Base-by-base conservation (phyloP, 2,113 vertebrate genomes). In the Pycnonotus jocosus region DNA sequence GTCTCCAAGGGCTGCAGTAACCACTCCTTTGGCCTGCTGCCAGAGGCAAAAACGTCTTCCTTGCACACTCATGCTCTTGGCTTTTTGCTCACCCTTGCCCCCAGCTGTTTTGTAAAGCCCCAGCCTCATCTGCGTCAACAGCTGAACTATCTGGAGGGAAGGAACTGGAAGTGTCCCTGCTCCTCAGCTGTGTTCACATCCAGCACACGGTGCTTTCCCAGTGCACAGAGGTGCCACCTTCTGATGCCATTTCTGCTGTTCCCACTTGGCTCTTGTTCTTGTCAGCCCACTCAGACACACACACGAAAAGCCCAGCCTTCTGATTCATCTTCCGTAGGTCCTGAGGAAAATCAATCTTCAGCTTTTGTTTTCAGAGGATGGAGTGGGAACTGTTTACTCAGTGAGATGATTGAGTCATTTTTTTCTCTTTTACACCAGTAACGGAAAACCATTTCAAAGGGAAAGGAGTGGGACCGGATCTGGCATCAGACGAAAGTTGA, bases 351-450 rank as follows among this genome's bases (percentile, higher is more conserved):
- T 57, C 25, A 93, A 54, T 65, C 68, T 56, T 83, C 80, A 47
- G 68, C 64, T 86, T 88, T 92, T 42, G 4, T 84, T 72, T 94
- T 92, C 53, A 79, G 83, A 78, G 82, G 89, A 96, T 68, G 66
- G 78, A 86, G 81, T 85, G 80, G 89, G 77, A 96, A 82, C 84
- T 82, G 62, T 94, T 95, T 97, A 95, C 69, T 92, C 89, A 91
- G 33, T 0, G 18, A 94, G 35, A 78, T 48, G 80, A 95, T 90
- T 76, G 95, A 94, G 87, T 87, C 0, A 85, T 92, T 86, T 87
- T 89, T 86, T 86, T 74, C 76, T 88, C n/a, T 0, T 88, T 88
- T 85, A 74, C 56, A 85, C 76, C 70, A 74, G 58, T 54, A 96
- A 72, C 4, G 0, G 90, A 91, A 97, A 96, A 93, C 14, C 20